phyloP scores from a whole-genome alignment of 2,888 invertebrate species.

The Nasonia oneida region DNA sequence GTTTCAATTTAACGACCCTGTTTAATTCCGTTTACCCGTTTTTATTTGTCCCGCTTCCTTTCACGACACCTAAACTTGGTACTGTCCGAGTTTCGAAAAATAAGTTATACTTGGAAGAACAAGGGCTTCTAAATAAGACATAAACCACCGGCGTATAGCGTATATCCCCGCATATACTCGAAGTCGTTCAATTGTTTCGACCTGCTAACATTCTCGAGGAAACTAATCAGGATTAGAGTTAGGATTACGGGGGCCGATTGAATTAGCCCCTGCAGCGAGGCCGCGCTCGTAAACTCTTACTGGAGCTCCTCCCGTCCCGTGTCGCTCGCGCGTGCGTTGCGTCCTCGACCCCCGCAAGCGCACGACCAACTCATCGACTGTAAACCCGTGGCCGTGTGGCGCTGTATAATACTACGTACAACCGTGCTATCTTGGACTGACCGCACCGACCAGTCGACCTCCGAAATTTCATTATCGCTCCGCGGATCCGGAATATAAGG shows the following conservation, averaged over 20 bases:
- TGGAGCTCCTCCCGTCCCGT: slow-evolving; percentile 78
- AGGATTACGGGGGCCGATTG: slow-evolving; percentile 75
- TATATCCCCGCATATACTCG: background rate
- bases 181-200: slow-evolving; percentile 57
- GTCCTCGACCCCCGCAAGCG: background rate
- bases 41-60: no score
- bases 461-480: slow-evolving; percentile 56
- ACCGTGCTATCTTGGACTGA: slow-evolving; percentile 41
- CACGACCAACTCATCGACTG: slow-evolving; percentile 22
- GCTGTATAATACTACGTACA: background rate
- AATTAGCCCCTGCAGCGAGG: slow-evolving; percentile 74
- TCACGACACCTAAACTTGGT: no score
- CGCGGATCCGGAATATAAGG: slow-evolving; percentile 32
- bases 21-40: background rate
- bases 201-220: slow-evolving; percentile 63
- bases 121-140: slow-evolving; percentile 18
- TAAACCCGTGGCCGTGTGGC: background rate
- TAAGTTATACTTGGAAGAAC: background rate
- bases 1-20: background rate
- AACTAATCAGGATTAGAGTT: slow-evolving; percentile 77
- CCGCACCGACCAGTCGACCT: slow-evolving; percentile 2
- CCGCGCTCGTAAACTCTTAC: slow-evolving; percentile 77
- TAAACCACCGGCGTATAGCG: slow-evolving; percentile 8
- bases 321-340: slow-evolving; percentile 64
- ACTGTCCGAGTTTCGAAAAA: background rate